Evolutionary conservation across 1,140 invertebrate genomes (phyloP).

Genomic region (Drosophila nikananu): DNA sequence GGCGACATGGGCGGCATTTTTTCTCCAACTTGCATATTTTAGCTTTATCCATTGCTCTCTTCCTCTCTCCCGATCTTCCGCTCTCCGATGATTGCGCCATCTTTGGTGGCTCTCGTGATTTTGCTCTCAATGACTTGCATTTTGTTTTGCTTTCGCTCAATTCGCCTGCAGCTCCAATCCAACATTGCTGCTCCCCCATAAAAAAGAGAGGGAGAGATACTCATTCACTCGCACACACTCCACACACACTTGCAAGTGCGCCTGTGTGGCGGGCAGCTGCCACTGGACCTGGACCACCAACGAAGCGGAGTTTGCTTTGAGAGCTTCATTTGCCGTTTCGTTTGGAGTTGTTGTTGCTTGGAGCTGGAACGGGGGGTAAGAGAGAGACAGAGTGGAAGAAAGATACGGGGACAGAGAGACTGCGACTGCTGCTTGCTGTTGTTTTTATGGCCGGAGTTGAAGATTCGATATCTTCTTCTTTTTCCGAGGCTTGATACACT

Average conservation of each 20-base stretch:
- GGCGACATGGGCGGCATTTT: slow-evolving; percentile 77
- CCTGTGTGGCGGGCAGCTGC: slow-evolving; percentile 78
- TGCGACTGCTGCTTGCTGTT: slow-evolving; percentile 22
- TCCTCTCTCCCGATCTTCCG: slow-evolving; percentile 49
- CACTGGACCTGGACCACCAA: slow-evolving; percentile 80
- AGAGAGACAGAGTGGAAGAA: slow-evolving; percentile 12
- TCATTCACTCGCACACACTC: slow-evolving; percentile 21
- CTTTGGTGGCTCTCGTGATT: slow-evolving; percentile 70
- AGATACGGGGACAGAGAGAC: slow-evolving; percentile 20
- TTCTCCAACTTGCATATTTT: slow-evolving; percentile 72
- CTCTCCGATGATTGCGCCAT: slow-evolving; percentile 75
- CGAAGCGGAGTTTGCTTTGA: slow-evolving; percentile 61
- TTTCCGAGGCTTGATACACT: not conserved
- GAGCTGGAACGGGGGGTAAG: not conserved
- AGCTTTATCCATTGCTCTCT: slow-evolving; percentile 66
- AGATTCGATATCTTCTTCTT: slow-evolving; percentile 29
- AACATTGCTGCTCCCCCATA: slow-evolving; percentile 49
- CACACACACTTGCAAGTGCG: slow-evolving; percentile 39
- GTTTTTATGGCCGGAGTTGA: slow-evolving; percentile 45
- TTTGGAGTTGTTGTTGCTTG: slow-evolving; percentile 39
- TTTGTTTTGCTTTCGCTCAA: slow-evolving; percentile 68
- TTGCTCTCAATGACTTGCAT: slow-evolving; percentile 82
- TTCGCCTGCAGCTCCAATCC: slow-evolving; percentile 76
- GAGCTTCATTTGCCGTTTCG: slow-evolving; percentile 82
- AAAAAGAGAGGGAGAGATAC: slow-evolving; percentile 23